Evolutionary conservation across 1,140 invertebrate genomes (phyloP).

Genomic region (Ladona fulva): DNA sequence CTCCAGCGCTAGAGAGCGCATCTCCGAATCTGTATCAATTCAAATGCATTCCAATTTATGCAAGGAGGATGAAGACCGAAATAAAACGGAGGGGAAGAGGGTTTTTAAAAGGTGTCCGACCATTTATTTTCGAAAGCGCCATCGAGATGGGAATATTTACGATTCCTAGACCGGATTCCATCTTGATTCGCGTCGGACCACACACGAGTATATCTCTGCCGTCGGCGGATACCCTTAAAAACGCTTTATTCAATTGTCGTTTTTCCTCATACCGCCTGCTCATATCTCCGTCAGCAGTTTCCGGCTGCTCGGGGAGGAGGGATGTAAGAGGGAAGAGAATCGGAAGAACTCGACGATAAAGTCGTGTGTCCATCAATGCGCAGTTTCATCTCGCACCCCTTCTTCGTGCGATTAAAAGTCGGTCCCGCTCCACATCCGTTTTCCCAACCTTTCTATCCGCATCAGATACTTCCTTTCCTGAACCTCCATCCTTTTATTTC

Average conservation of each 20-base stretch:
- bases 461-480: not conserved
- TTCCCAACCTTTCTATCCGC: not conserved
- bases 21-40: too few species aligned
- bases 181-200: not conserved
- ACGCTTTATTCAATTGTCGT: not conserved
- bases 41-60: too few species aligned
- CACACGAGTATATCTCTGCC: not conserved
- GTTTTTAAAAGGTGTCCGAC: not conserved
- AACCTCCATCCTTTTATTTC: too few species aligned
- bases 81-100: not conserved
- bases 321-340: not conserved
- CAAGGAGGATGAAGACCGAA: not conserved
- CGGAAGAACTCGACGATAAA: not conserved
- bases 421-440: too few species aligned
- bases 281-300: not conserved
- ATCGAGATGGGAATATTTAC: not conserved
- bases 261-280: not conserved
- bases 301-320: not conserved
- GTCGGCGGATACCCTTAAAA: not conserved
- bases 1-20: too few species aligned
- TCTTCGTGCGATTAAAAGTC: too few species aligned
- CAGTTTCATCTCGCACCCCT: not conserved
- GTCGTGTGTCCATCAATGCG: not conserved
- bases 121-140: not conserved
- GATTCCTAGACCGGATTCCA: not conserved